phyloP scores from a whole-genome alignment of 2,113 vertebrate genomes.

The Dicrurus megarhynchus region DNA sequence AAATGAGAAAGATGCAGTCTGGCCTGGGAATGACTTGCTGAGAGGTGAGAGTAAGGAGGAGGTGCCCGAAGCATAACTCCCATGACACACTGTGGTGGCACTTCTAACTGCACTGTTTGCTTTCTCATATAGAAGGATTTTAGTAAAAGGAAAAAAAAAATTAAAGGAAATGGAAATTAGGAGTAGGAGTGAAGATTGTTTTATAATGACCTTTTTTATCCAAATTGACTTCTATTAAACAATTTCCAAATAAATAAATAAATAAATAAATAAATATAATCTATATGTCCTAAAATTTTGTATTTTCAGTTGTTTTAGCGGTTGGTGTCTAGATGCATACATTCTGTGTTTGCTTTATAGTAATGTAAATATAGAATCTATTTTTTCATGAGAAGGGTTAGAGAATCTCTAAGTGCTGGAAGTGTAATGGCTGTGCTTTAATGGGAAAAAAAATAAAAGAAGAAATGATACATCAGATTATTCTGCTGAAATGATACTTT shows the following conservation, averaged over 20 bases:
- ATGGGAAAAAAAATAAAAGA: not conserved
- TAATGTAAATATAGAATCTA: not conserved
- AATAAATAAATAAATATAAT: no score
- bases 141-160: not conserved
- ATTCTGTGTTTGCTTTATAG: not conserved
- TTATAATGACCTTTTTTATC: not conserved
- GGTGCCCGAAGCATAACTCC: slow-evolving; percentile 42
- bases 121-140: not conserved
- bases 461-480: not conserved
- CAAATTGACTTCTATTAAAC: not conserved
- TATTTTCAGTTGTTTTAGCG: not conserved
- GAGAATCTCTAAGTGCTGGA: not conserved
- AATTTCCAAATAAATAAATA: no score
- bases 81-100: slow-evolving; percentile 63
- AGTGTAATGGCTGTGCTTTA: not conserved
- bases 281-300: not conserved
- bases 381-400: not conserved
- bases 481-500: not conserved
- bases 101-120: slow-evolving; percentile 40
- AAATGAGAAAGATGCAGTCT: not conserved
- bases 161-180: not conserved
- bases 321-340: not conserved
- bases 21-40: not conserved
- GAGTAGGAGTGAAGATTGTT: not conserved
- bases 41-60: slow-evolving; percentile 1